Percentiles rank a stretch among this genome's conserved stretches.
These are phyloP conservation scores for Patella caerulea DNA, from an alignment of 2,888 invertebrate species.

Conservation along the genomic window DNA sequence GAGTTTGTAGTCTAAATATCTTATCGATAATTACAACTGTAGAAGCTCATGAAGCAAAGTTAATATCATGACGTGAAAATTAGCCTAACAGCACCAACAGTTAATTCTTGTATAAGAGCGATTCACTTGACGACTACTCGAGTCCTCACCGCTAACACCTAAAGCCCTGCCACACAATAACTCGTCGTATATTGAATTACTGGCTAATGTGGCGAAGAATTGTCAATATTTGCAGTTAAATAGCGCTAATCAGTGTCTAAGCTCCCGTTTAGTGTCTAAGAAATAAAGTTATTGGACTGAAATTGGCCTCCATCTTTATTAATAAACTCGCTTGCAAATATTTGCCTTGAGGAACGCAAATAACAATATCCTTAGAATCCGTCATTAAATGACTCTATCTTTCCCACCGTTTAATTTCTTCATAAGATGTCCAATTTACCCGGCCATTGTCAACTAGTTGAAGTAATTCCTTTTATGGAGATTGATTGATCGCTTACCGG, in stretches of 20 bases:
- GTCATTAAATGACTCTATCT: constrained; percentile 38
- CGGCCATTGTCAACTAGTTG: constrained; percentile 36
- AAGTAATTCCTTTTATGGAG: constrained; percentile 36
- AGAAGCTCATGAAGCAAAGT: constrained; percentile 36
- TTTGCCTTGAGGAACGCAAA: constrained; percentile 40
- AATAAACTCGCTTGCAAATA: constrained; percentile 42
- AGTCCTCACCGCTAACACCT: constrained; percentile 18
- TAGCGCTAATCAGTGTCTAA: constrained; percentile 45
- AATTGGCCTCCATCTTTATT: constrained; percentile 42
- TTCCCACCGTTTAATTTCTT: constrained; percentile 37
- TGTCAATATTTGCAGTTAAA: constrained; percentile 48
- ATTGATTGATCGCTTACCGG: constrained; percentile 25
- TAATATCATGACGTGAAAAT: constrained; percentile 42
- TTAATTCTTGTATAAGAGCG: not conserved
- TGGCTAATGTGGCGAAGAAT: constrained; percentile 43
- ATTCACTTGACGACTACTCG: constrained; percentile 1
- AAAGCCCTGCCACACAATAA: constrained; percentile 19
- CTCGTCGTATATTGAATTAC: constrained; percentile 41
- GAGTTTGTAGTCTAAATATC: constrained; percentile 28
- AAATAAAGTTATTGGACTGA: constrained; percentile 41
- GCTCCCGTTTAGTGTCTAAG: constrained; percentile 34
- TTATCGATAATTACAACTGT: constrained; percentile 36
- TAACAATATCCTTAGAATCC: constrained; percentile 41
- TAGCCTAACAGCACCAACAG: constrained; percentile 19
- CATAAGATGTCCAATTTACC: constrained; percentile 37